These are phyloP conservation scores for Phaedon cochleariae DNA, from an alignment of 2,888 invertebrate species.

Conservation along the genomic window DNA sequence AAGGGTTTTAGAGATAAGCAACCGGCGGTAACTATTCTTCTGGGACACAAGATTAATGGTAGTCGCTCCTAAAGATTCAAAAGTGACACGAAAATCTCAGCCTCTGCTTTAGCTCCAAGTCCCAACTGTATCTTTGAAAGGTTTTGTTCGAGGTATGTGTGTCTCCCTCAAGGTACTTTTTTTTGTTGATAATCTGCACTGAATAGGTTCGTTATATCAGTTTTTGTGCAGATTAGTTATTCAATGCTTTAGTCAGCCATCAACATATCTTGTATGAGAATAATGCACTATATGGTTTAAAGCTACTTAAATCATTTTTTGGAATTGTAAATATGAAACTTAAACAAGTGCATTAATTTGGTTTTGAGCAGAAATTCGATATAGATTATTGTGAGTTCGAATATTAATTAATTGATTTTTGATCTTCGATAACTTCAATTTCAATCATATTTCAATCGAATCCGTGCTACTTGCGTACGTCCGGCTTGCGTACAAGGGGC, in stretches of 20 bases:
- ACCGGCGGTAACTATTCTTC: slow-evolving; percentile 52
- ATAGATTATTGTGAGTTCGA: no score
- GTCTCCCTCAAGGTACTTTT: slow-evolving; percentile 46
- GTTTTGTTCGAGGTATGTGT: slow-evolving; percentile 58
- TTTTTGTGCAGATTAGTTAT: slow-evolving; percentile 6
- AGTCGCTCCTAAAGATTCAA: slow-evolving; percentile 61
- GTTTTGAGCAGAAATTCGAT: no score
- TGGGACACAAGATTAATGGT: slow-evolving; percentile 62
- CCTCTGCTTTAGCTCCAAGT: slow-evolving; percentile 58
- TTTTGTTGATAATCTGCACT: slow-evolving; percentile 22
- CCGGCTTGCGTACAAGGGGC: no score
- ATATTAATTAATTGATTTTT: no score
- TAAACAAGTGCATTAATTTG: no score
- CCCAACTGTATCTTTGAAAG: slow-evolving; percentile 58
- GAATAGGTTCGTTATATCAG: slow-evolving; percentile 23
- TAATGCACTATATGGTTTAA: no score
- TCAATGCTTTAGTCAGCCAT: not conserved
- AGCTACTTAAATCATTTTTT: no score
- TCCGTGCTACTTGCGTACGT: no score
- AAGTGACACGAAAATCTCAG: slow-evolving; percentile 64
- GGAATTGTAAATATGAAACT: no score
- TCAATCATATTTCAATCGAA: no score
- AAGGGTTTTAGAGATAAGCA: slow-evolving; percentile 52
- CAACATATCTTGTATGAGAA: not conserved
- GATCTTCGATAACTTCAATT: no score